Evolutionary conservation across 37 sponge, comb jelly and placozoan species (phyloP).

Genomic region (Ianthella basta): DNA sequence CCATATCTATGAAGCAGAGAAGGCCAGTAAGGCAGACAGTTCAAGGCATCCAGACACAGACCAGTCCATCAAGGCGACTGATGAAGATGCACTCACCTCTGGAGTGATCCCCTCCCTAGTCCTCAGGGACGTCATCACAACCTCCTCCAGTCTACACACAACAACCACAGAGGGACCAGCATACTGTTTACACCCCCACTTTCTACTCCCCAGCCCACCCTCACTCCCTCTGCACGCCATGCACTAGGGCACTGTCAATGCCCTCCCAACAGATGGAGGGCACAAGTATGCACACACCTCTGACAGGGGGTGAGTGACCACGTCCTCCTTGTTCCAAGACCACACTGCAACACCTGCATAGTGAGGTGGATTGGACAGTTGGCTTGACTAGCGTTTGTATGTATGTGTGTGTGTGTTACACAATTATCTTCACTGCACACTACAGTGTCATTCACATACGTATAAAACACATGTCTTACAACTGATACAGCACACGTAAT

Average conservation of each 20-base stretch:
- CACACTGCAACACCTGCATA: neutral
- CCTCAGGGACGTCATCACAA: constrained; percentile 47
- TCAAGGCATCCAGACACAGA: too few relatives aligned
- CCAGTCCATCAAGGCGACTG: too few relatives aligned
- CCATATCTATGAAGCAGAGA: too few relatives aligned
- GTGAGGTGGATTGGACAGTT: neutral
- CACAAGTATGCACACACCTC: neutral
- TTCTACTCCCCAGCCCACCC: neutral
- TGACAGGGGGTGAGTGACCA: neutral
- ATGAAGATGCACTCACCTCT: constrained; percentile 28
- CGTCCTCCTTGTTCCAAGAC: constrained; percentile 9
- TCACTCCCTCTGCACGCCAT: too few relatives aligned
- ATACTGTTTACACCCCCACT: neutral
- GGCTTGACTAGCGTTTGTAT: neutral
- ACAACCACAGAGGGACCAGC: neutral
- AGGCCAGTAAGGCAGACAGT: too few relatives aligned
- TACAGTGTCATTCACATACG: neutral
- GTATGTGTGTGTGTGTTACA: neutral
- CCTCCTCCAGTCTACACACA: constrained; percentile 51
- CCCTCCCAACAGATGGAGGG: too few relatives aligned
- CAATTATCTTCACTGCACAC: neutral
- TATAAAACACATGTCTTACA: too few relatives aligned
- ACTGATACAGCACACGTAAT: too few relatives aligned
- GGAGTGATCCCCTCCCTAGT: constrained; percentile 48
- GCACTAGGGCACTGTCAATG: too few relatives aligned